Evolutionary conservation across 1,140 invertebrate genomes (phyloP).

Genomic region (Calliopsis andreniformis): DNA sequence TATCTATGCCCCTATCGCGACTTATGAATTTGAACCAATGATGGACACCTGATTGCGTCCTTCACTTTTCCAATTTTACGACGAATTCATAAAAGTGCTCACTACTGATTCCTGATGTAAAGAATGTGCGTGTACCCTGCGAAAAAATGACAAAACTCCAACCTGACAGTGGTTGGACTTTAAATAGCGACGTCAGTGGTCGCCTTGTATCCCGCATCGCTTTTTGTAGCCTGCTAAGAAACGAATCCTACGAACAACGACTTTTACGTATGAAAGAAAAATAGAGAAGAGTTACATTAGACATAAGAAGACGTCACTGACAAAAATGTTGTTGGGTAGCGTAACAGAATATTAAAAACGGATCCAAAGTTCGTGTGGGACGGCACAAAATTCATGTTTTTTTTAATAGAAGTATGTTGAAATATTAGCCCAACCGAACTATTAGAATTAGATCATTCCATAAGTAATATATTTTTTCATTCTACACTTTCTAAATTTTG

Average conservation of each 20-base stretch:
- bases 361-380: too few species aligned
- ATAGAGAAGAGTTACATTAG: neutral
- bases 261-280: neutral
- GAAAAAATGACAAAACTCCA: neutral
- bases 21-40: too few species aligned
- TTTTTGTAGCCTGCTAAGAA: neutral
- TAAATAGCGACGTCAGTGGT: slow-evolving; percentile 35
- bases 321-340: neutral
- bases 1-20: too few species aligned
- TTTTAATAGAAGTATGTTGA: too few species aligned
- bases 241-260: neutral
- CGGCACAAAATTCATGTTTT: too few species aligned
- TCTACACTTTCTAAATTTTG: too few species aligned
- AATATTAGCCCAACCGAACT: too few species aligned
- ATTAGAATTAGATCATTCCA: too few species aligned
- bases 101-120: neutral
- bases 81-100: neutral
- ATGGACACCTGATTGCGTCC: too few species aligned
- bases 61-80: too few species aligned
- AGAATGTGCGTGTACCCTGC: neutral
- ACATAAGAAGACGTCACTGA: too few species aligned
- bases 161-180: slow-evolving; percentile 36
- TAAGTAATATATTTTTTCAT: too few species aligned
- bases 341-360: neutral
- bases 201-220: neutral